These are phyloP conservation scores for Andrena dorsata DNA, from an alignment of 2,888 invertebrate species.

Conservation along the genomic window DNA sequence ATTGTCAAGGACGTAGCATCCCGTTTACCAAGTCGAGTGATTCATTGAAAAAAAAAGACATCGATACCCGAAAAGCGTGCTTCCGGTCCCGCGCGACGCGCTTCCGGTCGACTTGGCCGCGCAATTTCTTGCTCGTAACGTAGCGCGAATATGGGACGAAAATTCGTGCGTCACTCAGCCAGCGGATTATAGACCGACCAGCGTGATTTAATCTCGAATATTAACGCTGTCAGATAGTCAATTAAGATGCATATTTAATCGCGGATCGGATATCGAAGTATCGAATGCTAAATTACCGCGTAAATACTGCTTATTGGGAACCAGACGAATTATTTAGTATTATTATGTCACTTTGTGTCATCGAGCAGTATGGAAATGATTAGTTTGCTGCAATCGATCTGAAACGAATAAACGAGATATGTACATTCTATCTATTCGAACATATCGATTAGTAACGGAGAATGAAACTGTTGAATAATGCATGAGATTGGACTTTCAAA, in stretches of 20 bases:
- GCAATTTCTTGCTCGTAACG: conserved; percentile 45
- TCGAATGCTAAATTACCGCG: background rate
- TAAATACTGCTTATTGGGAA: too few species aligned
- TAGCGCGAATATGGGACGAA: conserved; percentile 41
- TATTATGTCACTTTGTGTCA: too few species aligned
- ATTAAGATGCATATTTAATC: conserved; percentile 19
- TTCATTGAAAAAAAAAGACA: conserved; percentile 7
- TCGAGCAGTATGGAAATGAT: too few species aligned
- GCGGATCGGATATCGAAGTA: background rate
- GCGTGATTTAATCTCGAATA: conserved; percentile 29
- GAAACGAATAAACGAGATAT: too few species aligned
- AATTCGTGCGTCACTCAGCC: conserved; percentile 50
- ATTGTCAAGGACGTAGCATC: background rate
- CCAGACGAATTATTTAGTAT: too few species aligned
- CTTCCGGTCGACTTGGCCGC: conserved; percentile 38
- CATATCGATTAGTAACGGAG: too few species aligned
- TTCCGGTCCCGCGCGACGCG: conserved; percentile 45
- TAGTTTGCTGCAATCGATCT: too few species aligned
- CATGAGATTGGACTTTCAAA: too few species aligned
- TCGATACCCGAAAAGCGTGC: conserved; percentile 35
- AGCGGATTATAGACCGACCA: conserved; percentile 30
- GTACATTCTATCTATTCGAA: too few species aligned
- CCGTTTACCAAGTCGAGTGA: background rate
- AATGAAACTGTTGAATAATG: too few species aligned
- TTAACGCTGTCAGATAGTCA: conserved; percentile 26